phyloP scores from a whole-genome alignment of 2,888 invertebrate species.

The Melitaea athalia region DNA sequence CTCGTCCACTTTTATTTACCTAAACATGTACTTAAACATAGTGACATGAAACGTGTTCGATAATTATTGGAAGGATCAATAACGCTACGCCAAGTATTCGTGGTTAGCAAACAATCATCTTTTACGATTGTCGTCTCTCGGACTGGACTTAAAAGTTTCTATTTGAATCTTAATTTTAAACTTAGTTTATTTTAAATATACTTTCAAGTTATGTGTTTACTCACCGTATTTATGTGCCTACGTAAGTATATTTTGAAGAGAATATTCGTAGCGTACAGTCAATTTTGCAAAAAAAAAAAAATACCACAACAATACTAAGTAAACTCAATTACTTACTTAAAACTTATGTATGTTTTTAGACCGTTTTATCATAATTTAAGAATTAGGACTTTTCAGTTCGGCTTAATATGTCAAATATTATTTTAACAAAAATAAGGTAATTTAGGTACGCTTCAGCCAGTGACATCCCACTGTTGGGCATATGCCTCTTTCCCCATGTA shows the following conservation, averaged over 20 bases:
- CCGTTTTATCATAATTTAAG: no score
- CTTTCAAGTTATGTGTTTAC: slow-evolving; percentile 46
- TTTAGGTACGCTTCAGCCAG: no score
- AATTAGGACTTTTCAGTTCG: no score
- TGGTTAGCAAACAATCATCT: slow-evolving; percentile 70
- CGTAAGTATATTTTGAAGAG: slow-evolving; percentile 13
- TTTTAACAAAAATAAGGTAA: no score
- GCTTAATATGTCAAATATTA: no score
- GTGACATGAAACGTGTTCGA: slow-evolving; percentile 82
- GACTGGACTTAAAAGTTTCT: slow-evolving; percentile 68
- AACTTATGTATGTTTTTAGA: no score
- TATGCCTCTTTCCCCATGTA: no score
- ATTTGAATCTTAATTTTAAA: slow-evolving; percentile 77
- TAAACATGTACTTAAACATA: slow-evolving; percentile 71
- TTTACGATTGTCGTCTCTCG: slow-evolving; percentile 70
- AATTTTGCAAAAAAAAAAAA: no score
- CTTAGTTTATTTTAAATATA: slow-evolving; percentile 65
- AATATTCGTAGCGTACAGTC: neutral
- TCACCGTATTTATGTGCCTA: slow-evolving; percentile 18
- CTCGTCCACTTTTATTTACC: slow-evolving; percentile 70
- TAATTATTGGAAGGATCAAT: slow-evolving; percentile 83
- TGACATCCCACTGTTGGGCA: no score
- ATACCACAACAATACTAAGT: no score
- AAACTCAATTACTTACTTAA: no score
- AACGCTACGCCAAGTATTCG: slow-evolving; percentile 76